Percentiles rank a stretch among this genome's conserved stretches.
phyloP scores from a whole-genome alignment of 2,888 invertebrate species.

The Ophioninae sp. region DNA sequence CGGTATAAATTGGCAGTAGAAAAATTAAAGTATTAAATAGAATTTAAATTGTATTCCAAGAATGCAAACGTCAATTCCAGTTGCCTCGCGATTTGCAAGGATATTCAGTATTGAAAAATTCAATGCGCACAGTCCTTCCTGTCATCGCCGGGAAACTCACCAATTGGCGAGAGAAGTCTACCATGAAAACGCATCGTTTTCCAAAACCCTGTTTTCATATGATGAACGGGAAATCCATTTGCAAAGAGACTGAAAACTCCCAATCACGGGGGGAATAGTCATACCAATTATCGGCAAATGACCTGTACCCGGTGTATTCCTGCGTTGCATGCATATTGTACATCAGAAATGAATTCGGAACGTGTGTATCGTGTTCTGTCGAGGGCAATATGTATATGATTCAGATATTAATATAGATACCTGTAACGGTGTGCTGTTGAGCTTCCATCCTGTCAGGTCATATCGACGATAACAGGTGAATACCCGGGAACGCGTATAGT shows the following conservation, averaged over 20 bases:
- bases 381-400: constrained; percentile 3
- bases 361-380: neutral
- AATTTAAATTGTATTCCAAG: no score
- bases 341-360: neutral
- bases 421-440: constrained; percentile 1
- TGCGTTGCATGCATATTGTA: neutral
- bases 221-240: neutral
- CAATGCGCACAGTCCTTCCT: no score
- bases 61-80: no score
- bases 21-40: no score
- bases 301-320: neutral
- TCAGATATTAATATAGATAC: neutral
- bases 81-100: no score
- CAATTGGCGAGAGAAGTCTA: neutral
- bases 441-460: constrained; percentile 37
- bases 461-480: constrained; percentile 39
- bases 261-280: neutral
- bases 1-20: no score
- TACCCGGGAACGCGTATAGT: constrained; percentile 12
- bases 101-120: no score
- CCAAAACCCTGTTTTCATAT: neutral
- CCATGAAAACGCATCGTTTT: no score
- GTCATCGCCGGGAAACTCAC: neutral
- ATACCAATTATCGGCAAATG: neutral
- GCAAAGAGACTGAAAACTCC: neutral